These are phyloP conservation scores for Chelonus insularis DNA, from an alignment of 1,140 invertebrate genomes.

Conservation along the genomic window DNA sequence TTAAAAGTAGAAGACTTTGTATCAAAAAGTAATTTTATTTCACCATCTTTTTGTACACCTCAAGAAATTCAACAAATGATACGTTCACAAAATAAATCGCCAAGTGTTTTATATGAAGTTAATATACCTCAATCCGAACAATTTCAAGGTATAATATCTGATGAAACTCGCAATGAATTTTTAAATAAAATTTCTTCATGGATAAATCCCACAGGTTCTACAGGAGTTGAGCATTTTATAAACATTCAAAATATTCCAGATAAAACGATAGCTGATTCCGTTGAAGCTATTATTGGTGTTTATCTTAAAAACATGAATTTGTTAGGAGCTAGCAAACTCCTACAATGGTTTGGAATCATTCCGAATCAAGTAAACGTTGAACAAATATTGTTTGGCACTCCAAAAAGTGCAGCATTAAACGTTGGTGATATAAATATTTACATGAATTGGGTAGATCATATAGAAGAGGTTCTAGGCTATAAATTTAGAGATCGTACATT, in stretches of 20 bases:
- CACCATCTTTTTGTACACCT: conserved; percentile 62
- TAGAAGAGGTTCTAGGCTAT: conserved; percentile 71
- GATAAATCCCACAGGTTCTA: conserved; percentile 40
- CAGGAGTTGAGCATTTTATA: conserved; percentile 55
- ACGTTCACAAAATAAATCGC: conserved; percentile 41
- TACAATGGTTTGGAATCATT: conserved; percentile 75
- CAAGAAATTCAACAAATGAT: conserved; percentile 39
- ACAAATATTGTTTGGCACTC: conserved; percentile 42
- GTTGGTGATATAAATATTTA: conserved; percentile 52
- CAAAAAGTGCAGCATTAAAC: conserved; percentile 43
- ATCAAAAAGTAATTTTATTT: conserved; percentile 69
- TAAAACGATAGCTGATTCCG: conserved; percentile 76
- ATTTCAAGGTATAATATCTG: conserved; percentile 49
- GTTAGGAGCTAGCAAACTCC: conserved; percentile 64
- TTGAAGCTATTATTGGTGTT: conserved; percentile 83
- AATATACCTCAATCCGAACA: conserved; percentile 51
- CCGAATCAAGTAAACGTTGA: conserved; percentile 57
- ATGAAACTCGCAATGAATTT: conserved; percentile 32
- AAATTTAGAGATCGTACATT: conserved; percentile 66
- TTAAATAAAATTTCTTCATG: conserved; percentile 37
- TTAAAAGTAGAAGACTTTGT: conserved; percentile 70
- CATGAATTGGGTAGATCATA: conserved; percentile 52
- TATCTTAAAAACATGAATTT: conserved; percentile 68
- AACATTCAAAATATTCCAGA: conserved; percentile 60
- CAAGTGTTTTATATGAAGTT: conserved; percentile 57